phyloP scores from a whole-genome alignment of 2,113 vertebrate genomes.

The Tupaia tana region DNA sequence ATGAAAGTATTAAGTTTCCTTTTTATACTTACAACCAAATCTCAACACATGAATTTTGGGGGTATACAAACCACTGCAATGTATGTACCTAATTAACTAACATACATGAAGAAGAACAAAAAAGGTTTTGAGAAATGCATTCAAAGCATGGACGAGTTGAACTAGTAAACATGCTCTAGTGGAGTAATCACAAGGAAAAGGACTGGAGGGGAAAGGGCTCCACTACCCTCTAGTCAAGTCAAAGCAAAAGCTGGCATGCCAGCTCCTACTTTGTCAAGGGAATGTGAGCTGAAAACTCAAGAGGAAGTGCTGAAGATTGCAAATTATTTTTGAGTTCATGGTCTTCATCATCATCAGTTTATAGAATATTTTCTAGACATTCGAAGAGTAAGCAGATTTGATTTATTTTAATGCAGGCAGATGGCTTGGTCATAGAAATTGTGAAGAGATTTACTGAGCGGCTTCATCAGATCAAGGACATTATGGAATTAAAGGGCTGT shows the following conservation, averaged over 20 bases:
- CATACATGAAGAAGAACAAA: not conserved
- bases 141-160: not conserved
- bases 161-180: no score
- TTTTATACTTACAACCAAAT: no score
- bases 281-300: slow-evolving; percentile 20
- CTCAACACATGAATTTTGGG: no score
- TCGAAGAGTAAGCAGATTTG: slow-evolving; percentile 79
- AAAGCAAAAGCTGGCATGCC: slow-evolving; percentile 10
- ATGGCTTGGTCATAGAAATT: slow-evolving; percentile 76
- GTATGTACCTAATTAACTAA: not conserved
- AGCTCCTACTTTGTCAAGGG: slow-evolving; percentile 8
- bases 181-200: not conserved
- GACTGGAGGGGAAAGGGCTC: not conserved
- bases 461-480: slow-evolving; percentile 80
- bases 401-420: slow-evolving; percentile 81
- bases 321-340: slow-evolving; percentile 72
- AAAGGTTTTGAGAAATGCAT: slow-evolving; percentile 18
- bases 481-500: slow-evolving; percentile 76
- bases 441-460: slow-evolving; percentile 77
- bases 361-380: slow-evolving; percentile 67
- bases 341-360: slow-evolving; percentile 70
- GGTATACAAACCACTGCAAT: no score
- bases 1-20: no score
- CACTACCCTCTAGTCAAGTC: not conserved
- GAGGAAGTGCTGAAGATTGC: slow-evolving; percentile 66